Base-by-base conservation (phyloP, 2,797 vertebrate genomes). In the Scyliorhinus canicula region DNA sequence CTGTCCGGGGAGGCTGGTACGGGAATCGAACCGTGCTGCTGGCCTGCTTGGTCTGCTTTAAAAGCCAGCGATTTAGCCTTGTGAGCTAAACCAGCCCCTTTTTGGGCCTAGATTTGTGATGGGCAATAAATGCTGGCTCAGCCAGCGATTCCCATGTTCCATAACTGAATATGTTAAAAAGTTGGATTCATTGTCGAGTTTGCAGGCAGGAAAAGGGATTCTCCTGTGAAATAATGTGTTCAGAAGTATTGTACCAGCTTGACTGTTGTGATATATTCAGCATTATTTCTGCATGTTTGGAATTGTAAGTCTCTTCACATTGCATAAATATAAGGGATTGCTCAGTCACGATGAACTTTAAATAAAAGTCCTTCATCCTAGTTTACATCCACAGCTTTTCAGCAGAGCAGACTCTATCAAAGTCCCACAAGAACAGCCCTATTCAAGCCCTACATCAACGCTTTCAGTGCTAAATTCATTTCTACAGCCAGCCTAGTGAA, bases 361-460 rank as follows among this genome's bases (percentile, higher is more conserved):
- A 96, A n/a, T n/a, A 97, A 95, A 96, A 97, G 97, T 97, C 97
- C 97, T 96, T 97, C 97, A 97, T 96, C 96, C 96, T 96, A 97
- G 85, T 97, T 97, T 95, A 95, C 95, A 95, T 96, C 96, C 96
- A 91, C 96, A 97, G 96, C 95, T 96, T 97, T 97, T 97, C 97
- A 95, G 96, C 96, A 95, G 96, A 96, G 96, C 96, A 96, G 97
- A 97, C 97, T 96, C 96, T 96, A 96, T 96, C 96, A 95, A n/a
- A 95, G 96, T 97, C 97, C 97, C 96, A 82, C 95, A 19, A 95
- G 96, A 97, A 95, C 95, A 95, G 96, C 96, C 96, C 95, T 93
- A 26, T 95, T 96, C 96, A 96, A 96, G 95, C 96, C 96, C 96
- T 93, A 97, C 97, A 96, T 97, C 97, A 96, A 96, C 97, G 96